Base-by-base conservation (phyloP, 1,140 invertebrate genomes). In the Anthonomus grandis region DNA sequence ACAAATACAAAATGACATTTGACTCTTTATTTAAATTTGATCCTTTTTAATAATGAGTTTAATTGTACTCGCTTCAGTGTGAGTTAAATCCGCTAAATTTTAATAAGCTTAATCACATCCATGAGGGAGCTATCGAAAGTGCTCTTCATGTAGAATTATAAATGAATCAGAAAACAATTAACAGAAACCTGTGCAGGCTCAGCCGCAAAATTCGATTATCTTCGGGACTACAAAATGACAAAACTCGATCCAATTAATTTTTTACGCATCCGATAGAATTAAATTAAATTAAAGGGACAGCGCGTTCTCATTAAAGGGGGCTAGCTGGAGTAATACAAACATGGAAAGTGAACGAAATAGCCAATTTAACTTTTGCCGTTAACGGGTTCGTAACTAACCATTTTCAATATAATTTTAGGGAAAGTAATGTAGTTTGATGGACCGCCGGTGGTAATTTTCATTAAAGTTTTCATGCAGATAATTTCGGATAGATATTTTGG, bases 351-450 rank as follows among this genome's bases (percentile, higher is more conserved):
- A 59, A 59, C 49, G 50, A 52, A 59, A 59, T 59, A 59, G 57
- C 49, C 57, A 59, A 59, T 59, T 59, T 59, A 59, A 59, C 57
- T 59, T 59, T 59, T 53, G 57, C 41, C 31, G 57, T 52, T 59
- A 52, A 24, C 2, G 42, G 47, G 24, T 47, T 42, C 42, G 48
- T 47, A 52, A 53, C 46, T 59, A 25, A 25, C n/a, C n/a, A 59
- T 59, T 59, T 59, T 53, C 46, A 22, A 59, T 59, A 59, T 59
- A 52, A 52, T 47, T 47, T 34, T 5, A 12, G 23, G 42, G 38
- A 47, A 38, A 53, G n/a, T n/a, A n/a, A n/a, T n/a, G n/a, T n/a
- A 48, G 47, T 57, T 41, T 50, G 46, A 57, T 49, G 37, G 47
- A 57, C 46, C n/a, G n/a, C n/a, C n/a, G n/a, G n/a, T 47, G 50